A percentile compares a stretch with the other conserved stretches of the same genome.
These are phyloP conservation scores for Calvadosia cruxmelitensis DNA, from an alignment of 30 jellyfish, hydroid and myxozoan species.

Conservation along the genomic window DNA sequence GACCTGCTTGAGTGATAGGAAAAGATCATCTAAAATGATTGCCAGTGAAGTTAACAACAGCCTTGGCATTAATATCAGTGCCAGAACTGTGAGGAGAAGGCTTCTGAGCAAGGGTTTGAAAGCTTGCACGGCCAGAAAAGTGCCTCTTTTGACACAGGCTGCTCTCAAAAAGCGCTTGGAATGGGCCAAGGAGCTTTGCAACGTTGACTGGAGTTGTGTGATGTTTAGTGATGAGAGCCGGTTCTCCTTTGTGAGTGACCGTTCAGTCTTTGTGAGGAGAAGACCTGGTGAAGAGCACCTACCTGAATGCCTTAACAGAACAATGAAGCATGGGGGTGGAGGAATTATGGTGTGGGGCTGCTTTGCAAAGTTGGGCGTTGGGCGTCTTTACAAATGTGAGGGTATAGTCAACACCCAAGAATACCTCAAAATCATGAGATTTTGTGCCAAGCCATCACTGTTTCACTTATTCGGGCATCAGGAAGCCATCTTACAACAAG, in stretches of 20 bases:
- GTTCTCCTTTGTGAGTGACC: slow-evolving; percentile 19
- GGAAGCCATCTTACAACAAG: slow-evolving; percentile 1
- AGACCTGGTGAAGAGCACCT: no score
- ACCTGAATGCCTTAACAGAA: slow-evolving; percentile 13
- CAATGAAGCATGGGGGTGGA: slow-evolving; percentile 12
- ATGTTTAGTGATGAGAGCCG: slow-evolving; percentile 31
- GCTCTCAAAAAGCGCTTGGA: slow-evolving; percentile 5
- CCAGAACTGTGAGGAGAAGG: slow-evolving; percentile 22
- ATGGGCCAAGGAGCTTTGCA: slow-evolving; percentile 5
- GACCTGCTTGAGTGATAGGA: no score
- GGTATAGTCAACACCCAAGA: slow-evolving; percentile 2
- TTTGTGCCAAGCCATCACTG: slow-evolving; percentile 5
- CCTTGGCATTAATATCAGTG: slow-evolving; percentile 4
- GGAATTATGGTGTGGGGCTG: slow-evolving; percentile 18
- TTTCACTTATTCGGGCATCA: not conserved
- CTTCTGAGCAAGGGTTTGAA: slow-evolving; percentile 9
- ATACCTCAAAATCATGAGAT: slow-evolving; percentile 3
- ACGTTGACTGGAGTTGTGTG: slow-evolving; percentile 20
- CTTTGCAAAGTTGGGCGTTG: slow-evolving; percentile 3
- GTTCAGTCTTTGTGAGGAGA: slow-evolving; percentile 17
- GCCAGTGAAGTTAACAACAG: no score
- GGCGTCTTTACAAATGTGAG: slow-evolving; percentile 5
- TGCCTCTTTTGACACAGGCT: no score
- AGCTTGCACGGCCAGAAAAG: slow-evolving; percentile 17
- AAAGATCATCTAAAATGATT: no score